Percentiles rank a stretch among this genome's conserved stretches.
Evolutionary conservation across 2,113 vertebrate species (phyloP).

Genomic region (Heterochromis multidens): DNA sequence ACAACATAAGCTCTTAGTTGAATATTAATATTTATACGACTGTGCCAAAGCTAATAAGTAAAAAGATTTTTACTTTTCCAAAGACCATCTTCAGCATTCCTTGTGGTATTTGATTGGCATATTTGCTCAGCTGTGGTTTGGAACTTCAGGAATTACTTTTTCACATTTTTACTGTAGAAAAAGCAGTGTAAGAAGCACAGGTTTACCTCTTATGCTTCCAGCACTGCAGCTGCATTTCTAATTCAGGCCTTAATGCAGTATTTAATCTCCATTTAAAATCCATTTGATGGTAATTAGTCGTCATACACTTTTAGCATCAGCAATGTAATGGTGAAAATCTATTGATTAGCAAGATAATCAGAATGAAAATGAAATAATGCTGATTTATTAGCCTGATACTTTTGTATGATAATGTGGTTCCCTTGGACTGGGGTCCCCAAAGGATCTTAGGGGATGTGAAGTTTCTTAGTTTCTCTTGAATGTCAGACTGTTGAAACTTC

Average conservation of each 20-base stretch:
- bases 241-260: slow-evolving; percentile 34
- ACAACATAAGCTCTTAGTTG: slow-evolving; percentile 51
- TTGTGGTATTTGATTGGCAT: not conserved
- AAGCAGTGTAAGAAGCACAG: not conserved
- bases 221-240: slow-evolving; percentile 15
- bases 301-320: slow-evolving; percentile 29
- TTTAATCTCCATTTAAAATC: slow-evolving; percentile 60
- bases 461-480: not conserved
- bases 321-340: slow-evolving; percentile 3
- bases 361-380: slow-evolving; percentile 7
- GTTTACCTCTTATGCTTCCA: not conserved
- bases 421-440: not conserved
- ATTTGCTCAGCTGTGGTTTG: not conserved
- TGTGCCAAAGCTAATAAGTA: slow-evolving; percentile 40
- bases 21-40: slow-evolving; percentile 61
- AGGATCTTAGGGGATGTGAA: not conserved
- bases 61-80: slow-evolving; percentile 36
- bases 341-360: slow-evolving; percentile 52
- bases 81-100: slow-evolving; percentile 4
- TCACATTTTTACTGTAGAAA: not conserved
- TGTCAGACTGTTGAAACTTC: not conserved
- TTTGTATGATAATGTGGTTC: slow-evolving; percentile 5
- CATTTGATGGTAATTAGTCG: slow-evolving; percentile 48
- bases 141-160: not conserved
- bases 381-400: slow-evolving; percentile 31